Percentiles rank a stretch among this genome's conserved stretches.
phyloP scores from a whole-genome alignment of 2,888 invertebrate species.

The Drosophila antonietae region DNA sequence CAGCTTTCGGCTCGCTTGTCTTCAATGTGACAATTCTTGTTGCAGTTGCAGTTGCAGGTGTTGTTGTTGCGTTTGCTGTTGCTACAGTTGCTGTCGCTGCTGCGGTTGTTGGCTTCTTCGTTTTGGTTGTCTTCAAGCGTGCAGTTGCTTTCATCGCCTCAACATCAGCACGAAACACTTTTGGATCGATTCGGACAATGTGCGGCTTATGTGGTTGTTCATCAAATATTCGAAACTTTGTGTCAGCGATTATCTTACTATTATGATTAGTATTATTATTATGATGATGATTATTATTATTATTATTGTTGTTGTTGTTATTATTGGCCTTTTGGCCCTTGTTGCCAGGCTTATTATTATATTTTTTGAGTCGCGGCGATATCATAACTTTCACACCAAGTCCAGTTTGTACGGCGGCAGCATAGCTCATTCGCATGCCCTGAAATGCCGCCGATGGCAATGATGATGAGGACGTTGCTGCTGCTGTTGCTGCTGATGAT shows the following conservation, averaged over 20 bases:
- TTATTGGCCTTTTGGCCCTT: conserved; percentile 30
- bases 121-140: conserved; percentile 23
- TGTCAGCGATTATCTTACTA: conserved; percentile 26
- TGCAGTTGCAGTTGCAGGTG: not conserved
- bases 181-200: conserved; percentile 51
- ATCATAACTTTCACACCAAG: conserved; percentile 48
- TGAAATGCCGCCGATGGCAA: conserved; percentile 18
- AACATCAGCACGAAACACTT: conserved; percentile 34
- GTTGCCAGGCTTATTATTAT: conserved; percentile 43
- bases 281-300: not conserved
- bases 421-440: conserved; percentile 56
- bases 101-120: conserved; percentile 25
- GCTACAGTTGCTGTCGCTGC: not conserved
- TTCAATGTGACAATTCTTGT: conserved; percentile 9
- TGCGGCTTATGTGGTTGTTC: conserved; percentile 55
- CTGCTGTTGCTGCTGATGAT: not conserved
- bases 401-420: conserved; percentile 55
- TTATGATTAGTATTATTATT: not conserved
- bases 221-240: conserved; percentile 50
- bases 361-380: conserved; percentile 45
- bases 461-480: conserved; percentile 4
- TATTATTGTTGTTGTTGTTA: not conserved
- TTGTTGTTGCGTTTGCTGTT: not conserved
- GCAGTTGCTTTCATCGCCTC: conserved; percentile 21
- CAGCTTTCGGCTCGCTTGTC: conserved; percentile 6